These are phyloP conservation scores for Drosophila anomalipes DNA, from an alignment of 2,888 invertebrate genomes.

Conservation along the genomic window DNA sequence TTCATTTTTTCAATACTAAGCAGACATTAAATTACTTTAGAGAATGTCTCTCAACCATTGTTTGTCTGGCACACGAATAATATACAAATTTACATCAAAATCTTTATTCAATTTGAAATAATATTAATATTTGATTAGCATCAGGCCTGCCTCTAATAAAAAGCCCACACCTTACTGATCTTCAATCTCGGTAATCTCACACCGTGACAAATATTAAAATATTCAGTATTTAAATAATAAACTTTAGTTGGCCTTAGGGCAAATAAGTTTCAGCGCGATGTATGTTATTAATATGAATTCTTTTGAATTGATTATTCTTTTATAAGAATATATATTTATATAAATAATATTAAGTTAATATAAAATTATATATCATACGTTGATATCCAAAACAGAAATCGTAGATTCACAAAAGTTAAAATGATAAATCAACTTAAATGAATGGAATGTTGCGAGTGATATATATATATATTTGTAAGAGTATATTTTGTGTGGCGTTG, in stretches of 20 bases:
- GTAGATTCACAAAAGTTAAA: background rate
- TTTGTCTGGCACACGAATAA: background rate
- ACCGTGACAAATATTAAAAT: background rate
- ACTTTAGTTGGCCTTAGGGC: background rate
- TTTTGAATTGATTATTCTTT: background rate
- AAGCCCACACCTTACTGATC: background rate
- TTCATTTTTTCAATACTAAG: background rate
- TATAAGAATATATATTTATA: background rate
- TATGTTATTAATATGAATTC: background rate
- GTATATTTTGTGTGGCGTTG: constrained; percentile 9
- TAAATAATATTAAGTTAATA: background rate
- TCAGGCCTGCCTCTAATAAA: background rate
- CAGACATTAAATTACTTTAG: background rate
- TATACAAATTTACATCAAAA: background rate
- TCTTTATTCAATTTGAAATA: background rate
- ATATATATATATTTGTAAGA: constrained; percentile 2
- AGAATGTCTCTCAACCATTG: background rate
- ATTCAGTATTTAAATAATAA: background rate
- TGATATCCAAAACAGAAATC: background rate
- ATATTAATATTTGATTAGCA: background rate
- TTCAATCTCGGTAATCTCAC: background rate
- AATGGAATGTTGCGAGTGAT: background rate
- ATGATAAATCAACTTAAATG: background rate
- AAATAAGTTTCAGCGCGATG: background rate
- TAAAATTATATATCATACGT: background rate